A percentile compares a stretch with the other conserved stretches of the same genome.
These are phyloP conservation scores for Heterodera schachtii DNA, from an alignment of 1,140 invertebrate species.

Conservation along the genomic window DNA sequence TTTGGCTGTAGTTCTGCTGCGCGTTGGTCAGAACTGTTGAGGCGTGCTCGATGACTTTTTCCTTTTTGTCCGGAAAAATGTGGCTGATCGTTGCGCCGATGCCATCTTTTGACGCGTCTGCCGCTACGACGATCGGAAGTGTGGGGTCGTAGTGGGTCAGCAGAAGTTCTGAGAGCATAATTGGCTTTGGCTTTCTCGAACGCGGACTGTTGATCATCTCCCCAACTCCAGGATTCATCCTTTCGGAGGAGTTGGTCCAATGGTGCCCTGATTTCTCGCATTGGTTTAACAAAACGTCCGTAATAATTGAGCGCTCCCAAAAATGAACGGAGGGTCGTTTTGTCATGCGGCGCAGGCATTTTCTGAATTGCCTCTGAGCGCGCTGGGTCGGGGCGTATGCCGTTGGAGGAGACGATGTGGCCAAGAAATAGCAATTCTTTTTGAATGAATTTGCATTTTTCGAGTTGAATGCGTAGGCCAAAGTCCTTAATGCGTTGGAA, in stretches of 20 bases:
- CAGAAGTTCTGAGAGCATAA: slow-evolving; percentile 44
- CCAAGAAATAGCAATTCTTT: slow-evolving; percentile 39
- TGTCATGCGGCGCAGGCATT: slow-evolving; percentile 42
- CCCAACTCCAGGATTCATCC: slow-evolving; percentile 52
- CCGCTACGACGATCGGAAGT: slow-evolving; percentile 47
- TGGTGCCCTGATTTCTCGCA: slow-evolving; percentile 40
- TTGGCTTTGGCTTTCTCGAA: slow-evolving; percentile 44
- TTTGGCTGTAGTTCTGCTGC: slow-evolving; percentile 68
- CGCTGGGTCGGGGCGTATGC: slow-evolving; percentile 42
- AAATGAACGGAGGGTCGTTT: slow-evolving; percentile 38
- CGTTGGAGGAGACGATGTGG: slow-evolving; percentile 38
- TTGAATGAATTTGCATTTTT: not conserved
- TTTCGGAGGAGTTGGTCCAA: slow-evolving; percentile 51
- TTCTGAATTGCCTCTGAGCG: slow-evolving; percentile 42
- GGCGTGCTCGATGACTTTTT: not conserved
- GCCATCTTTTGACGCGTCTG: slow-evolving; percentile 56
- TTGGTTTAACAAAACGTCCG: slow-evolving; percentile 41
- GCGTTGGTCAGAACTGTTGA: slow-evolving; percentile 57
- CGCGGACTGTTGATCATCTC: slow-evolving; percentile 28
- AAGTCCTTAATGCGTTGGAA: no score
- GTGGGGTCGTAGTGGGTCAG: slow-evolving; percentile 52
- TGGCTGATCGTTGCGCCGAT: slow-evolving; percentile 55
- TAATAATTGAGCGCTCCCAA: slow-evolving; percentile 55
- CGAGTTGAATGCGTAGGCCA: no score
- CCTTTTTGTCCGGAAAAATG: not conserved